Percentiles rank a stretch among this genome's conserved stretches.
phyloP scores from a whole-genome alignment of 2,797 vertebrate genomes.

The Sebastes cheni region DNA sequence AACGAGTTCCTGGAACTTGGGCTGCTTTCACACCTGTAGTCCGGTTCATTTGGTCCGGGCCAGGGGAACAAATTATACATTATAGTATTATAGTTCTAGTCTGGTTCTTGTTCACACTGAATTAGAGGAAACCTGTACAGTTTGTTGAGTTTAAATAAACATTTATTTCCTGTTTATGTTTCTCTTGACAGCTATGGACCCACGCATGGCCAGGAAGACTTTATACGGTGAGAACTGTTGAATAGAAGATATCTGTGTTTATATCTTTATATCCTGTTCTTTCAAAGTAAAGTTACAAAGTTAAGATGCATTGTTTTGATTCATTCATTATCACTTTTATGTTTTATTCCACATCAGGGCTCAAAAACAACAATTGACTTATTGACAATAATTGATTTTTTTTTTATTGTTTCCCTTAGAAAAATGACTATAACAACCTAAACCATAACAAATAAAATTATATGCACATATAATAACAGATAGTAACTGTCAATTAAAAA shows the following conservation, averaged over 20 bases:
- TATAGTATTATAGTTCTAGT: no score
- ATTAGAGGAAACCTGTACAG: no score
- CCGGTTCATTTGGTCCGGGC: no score
- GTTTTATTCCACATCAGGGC: neutral
- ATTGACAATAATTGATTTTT: neutral
- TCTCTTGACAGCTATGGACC: conserved; percentile 82
- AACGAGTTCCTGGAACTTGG: no score
- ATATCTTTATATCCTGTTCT: neutral
- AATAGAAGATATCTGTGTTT: no score
- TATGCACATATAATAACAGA: no score
- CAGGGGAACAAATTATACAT: no score
- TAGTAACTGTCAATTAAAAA: no score
- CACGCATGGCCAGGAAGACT: conserved; percentile 68
- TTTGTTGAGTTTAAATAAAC: neutral
- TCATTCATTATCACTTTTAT: neutral
- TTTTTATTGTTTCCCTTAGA: no score
- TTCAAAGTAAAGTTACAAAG: neutral
- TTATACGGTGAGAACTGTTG: conserved; percentile 57
- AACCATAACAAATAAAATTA: rapidly evolving
- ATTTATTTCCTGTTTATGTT: neutral
- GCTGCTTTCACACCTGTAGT: no score
- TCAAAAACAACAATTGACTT: neutral
- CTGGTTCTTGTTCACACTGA: no score
- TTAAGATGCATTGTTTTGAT: neutral
- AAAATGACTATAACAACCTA: no score